Base-by-base conservation (phyloP, 2,113 vertebrate genomes). In the Tautogolabrus adspersus region DNA sequence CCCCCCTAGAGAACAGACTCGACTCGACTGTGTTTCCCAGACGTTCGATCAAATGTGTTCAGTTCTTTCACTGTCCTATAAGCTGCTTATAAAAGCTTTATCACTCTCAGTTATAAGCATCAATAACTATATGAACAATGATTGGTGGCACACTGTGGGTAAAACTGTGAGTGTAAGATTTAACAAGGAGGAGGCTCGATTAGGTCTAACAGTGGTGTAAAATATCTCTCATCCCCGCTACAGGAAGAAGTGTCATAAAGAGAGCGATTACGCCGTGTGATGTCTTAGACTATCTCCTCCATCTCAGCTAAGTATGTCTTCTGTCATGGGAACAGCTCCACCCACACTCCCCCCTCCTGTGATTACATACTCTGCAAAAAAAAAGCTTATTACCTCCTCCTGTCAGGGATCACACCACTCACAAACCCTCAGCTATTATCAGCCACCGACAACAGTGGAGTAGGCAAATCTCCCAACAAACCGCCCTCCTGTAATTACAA, bases 181-280 rank as follows among this genome's bases (percentile, higher is more conserved):
- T 65, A 79, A 66, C 76, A 75, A 88, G 79, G 68, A 21, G 10
- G 61, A 87, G 65, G 81, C 79, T 80, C 69, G 81, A 78, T 87
- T 86, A 67, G 77, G 68, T 85, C 74, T 70, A 81, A 82, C 80
- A 84, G 58, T 74, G 72, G 76, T 71, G 81, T 82, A 81, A 91
- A 88, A 80, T 66, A 78, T 19, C 61, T 81, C 86, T 81, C 84
- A 74, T 83, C 70, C 62, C 79, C 6, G 10, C 75, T 75, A 60
- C 54, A 79, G 81, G 76, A 90, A 71, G 54, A 40, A 62, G 54
- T 82, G 81, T 79, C 81, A 81, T 91, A 87, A 91, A 86, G 67
- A 81, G 72, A 75, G 69, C 78, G 84, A 86, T 90, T 84, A 86
- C 76, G 60, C 81, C 71, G 65, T 47, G 42, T 75, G 78, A 77